Evolutionary conservation across 2,888 invertebrate genomes (phyloP), one percentile per base, ranked within the genome.

Genomic region (Seladonia tumulorum): DNA sequence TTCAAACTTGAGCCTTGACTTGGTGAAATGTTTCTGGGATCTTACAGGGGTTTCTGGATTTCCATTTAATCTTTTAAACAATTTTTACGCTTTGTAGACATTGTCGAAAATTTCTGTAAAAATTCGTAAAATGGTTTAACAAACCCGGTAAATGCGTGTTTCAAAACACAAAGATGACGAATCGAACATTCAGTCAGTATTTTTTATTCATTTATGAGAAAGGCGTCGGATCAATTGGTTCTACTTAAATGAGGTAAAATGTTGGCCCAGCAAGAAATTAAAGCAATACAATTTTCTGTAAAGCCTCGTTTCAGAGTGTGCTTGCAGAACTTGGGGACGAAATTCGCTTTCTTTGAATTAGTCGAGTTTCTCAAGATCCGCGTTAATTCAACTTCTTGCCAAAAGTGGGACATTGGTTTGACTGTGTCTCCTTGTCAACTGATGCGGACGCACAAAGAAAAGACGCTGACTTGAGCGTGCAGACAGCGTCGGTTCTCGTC

Each of bases 381-480:
- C 29, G 63, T 14, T 29, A 7, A 63, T 63, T 29, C 63, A 63
- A 29, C 63, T 16, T 63, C 16, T 63, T 29, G 63, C 63, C 63
- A 14, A 63, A 29, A 63, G 63, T 63, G 63, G 63, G 63, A 29
- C 63, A 63, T 63, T 7, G 63, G 63, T 63, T 63, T 63, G 25
- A 63, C 63, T 35, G 22, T 63, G n/a, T 68, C 25, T 47, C 75
- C 81, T 71, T 70, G 89, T 84, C 73, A 66, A 29, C 35, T n/a
- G 66, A 78, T 74, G 53, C 76, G 79, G 68, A 76, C 57, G 79
- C 49, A 35, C 45, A 74, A 76, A 63, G 71, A 87, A 83, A 79
- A 79, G 79, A 75, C 84, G 83, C 76, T 76, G 83, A 82, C 84
- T 81, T 76, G 39, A 29, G 71, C 35, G 79, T 25, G 22, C n/a